Conservation (phyloP, 2,888 invertebrate species). For the Chloroclysta siterata region DNA sequence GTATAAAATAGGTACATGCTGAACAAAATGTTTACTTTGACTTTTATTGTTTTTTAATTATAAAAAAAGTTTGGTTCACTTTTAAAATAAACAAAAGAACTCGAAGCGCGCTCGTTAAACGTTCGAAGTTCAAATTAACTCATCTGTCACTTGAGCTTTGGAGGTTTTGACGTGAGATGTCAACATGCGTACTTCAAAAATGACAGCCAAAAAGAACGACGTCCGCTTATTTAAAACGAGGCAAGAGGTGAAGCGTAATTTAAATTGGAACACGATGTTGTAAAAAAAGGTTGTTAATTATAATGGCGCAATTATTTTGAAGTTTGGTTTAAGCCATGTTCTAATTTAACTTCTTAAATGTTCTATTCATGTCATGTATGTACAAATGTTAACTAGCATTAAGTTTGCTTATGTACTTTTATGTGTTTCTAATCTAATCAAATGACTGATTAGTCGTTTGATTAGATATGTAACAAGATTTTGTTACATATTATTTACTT, state of each 20-base stretch:
- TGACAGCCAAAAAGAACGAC: slow-evolving; percentile 62
- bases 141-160: slow-evolving; percentile 71
- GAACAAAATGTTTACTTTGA: too few species aligned
- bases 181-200: slow-evolving; percentile 56
- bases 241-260: slow-evolving; percentile 51
- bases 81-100: slow-evolving; percentile 33
- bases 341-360: background rate
- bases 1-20: background rate
- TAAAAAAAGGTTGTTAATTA: slow-evolving; percentile 36
- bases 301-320: slow-evolving; percentile 25
- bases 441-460: too few species aligned
- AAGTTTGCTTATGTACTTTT: too few species aligned
- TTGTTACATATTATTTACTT: too few species aligned
- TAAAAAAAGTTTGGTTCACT: background rate
- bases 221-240: slow-evolving; percentile 42
- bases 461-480: too few species aligned
- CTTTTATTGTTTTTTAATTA: background rate
- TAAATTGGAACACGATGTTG: slow-evolving; percentile 64
- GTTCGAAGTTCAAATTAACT: slow-evolving; percentile 72
- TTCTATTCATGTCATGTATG: background rate
- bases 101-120: slow-evolving; percentile 44
- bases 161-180: slow-evolving; percentile 72
- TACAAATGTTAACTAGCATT: too few species aligned
- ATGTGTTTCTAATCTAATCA: too few species aligned
- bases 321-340: slow-evolving; percentile 17